Evolutionary conservation across 2,888 invertebrate genomes (phyloP), one percentile per base, ranked within the genome.

Genomic region (Pseudococcus viburni): DNA sequence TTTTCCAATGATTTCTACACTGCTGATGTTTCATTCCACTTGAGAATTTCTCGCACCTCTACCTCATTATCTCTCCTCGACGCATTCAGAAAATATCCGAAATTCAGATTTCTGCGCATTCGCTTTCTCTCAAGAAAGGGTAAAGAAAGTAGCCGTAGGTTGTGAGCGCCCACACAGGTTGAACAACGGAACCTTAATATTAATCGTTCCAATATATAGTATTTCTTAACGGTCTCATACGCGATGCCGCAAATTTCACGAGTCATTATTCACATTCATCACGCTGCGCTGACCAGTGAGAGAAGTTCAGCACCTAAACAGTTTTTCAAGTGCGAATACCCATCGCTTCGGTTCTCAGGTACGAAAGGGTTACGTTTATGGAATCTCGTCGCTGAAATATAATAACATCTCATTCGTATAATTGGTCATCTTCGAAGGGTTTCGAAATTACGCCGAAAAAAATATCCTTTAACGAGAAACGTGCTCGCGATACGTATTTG

Each of bases 221-320:
- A 26, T 33, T 26, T 73, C 26, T 73, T 73, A 26, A 73, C 26
- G 19, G 68, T 73, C 68, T 33, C 68, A 73, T 73, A 17, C 2
- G 8, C 46, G 46, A 46, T 55, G 68, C 22, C 12, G 33, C 68
- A 73, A 73, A 73, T 73, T 33, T 73, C 12, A 26, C 68, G 68
- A 26, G 68, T 33, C 59, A 59, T 59, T 59, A 59, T 59, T 59
- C 59, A 73, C 33, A 33, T 73, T 73, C 33, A 33, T 73, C 68
- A 73, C 33, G 68, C 68, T 73, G 68, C 5, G 26, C 26, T 33
- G 26, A 3, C 26, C 26, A 3, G 26, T 33, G 64, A 26, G 68
- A 33, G 33, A 9, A 0, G 22, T 26, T 73, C 68, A 12, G 26
- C 68, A 73, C 12, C 68, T 22, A 26, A 73, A 12, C 12, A 73